Conservation (phyloP, 2,888 invertebrate genomes). For the Aethes cnicana region DNA sequence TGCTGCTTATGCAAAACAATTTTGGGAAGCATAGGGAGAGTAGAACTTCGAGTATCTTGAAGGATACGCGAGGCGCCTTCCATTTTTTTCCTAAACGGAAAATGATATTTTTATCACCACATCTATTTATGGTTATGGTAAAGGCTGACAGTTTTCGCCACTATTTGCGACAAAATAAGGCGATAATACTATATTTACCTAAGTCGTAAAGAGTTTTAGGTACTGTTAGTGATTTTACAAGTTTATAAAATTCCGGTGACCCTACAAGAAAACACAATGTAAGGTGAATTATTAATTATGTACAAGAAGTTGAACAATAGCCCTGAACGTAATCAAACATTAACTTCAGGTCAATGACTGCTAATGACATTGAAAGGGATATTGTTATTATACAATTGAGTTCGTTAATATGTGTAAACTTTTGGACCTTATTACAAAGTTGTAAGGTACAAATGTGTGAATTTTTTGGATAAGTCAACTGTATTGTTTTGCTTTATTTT, state of each 20-base stretch:
- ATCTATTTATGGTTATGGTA: constrained; percentile 23
- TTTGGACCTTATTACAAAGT: no score
- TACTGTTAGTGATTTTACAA: constrained; percentile 1
- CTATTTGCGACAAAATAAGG: constrained; percentile 16
- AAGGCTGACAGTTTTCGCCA: constrained; percentile 1
- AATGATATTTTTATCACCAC: constrained; percentile 23
- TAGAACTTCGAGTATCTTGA: background rate
- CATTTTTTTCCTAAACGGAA: constrained; percentile 15
- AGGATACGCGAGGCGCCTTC: constrained; percentile 6
- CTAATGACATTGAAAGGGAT: background rate
- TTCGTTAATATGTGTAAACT: no score
- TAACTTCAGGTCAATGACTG: no score
- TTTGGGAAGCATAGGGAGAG: constrained; percentile 1
- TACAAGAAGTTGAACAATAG: no score
- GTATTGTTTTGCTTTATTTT: no score
- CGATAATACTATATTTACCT: constrained; percentile 11
- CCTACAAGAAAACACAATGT: background rate
- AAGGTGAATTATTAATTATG: no score
- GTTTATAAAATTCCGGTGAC: background rate
- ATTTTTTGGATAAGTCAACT: no score
- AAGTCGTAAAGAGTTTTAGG: constrained; percentile 11
- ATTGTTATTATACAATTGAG: no score
- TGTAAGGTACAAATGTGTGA: background rate
- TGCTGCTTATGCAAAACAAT: constrained; percentile 12
- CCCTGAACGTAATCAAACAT: no score